Evolutionary conservation across 2,797 vertebrate species (phyloP).

Genomic region (Chaunax sp.): DNA sequence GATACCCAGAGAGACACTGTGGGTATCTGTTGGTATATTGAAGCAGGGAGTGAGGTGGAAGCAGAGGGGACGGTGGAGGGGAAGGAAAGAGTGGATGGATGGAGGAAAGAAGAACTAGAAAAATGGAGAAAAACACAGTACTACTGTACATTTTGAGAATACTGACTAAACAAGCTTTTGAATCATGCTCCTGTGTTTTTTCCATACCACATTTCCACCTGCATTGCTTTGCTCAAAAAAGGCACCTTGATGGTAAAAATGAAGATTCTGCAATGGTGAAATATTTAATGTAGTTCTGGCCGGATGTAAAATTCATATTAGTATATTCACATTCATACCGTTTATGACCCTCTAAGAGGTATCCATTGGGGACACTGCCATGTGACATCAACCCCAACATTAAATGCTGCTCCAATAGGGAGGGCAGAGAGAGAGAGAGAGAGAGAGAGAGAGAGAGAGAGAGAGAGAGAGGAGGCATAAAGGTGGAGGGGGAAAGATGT

Average conservation of each 20-base stretch:
- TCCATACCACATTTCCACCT: slow-evolving; percentile 7
- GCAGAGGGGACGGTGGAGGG: neutral
- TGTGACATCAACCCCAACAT: slow-evolving; percentile 41
- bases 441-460: slow-evolving; percentile 5
- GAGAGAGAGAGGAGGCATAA: neutral
- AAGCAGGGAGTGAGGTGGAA: neutral
- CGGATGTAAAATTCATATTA: too few relatives aligned
- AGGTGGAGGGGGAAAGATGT: slow-evolving; percentile 25
- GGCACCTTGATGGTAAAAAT: neutral
- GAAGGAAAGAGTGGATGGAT: neutral
- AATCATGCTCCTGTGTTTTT: neutral
- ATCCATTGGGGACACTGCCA: slow-evolving; percentile 18
- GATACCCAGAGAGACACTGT: slow-evolving; percentile 5
- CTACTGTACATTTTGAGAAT: slow-evolving; percentile 21
- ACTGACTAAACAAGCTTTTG: slow-evolving; percentile 31
- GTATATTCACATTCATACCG: neutral
- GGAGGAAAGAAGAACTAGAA: slow-evolving; percentile 8
- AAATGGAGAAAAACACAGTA: neutral
- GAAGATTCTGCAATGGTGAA: neutral
- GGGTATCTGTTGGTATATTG: slow-evolving; percentile 11
- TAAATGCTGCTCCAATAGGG: slow-evolving; percentile 32
- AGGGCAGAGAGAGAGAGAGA: slow-evolving; percentile 11
- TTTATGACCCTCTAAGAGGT: slow-evolving; percentile 28
- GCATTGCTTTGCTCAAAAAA: slow-evolving; percentile 1
- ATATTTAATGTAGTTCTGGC: neutral